These are phyloP conservation scores for Amphiprion percula DNA, from an alignment of 2,113 vertebrate species.

Conservation along the genomic window DNA sequence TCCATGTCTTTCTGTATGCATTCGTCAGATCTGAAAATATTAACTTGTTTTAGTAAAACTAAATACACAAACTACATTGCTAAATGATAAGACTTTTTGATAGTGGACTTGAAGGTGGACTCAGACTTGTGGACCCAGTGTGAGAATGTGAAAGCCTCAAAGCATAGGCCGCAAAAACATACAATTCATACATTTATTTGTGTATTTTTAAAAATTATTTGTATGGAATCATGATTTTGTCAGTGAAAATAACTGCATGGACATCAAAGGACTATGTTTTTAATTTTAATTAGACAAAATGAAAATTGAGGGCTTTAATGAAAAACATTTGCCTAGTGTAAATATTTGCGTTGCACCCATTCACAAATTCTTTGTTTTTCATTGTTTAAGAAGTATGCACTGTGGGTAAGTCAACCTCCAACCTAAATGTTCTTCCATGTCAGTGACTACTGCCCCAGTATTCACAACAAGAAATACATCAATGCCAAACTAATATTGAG, in stretches of 20 bases:
- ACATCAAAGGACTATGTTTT: conserved; percentile 76
- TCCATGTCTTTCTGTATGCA: not conserved
- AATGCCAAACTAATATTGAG: conserved; percentile 16
- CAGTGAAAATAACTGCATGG: conserved; percentile 63
- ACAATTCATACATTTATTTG: conserved; percentile 3
- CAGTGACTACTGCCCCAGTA: conserved; percentile 35
- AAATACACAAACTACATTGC: not conserved
- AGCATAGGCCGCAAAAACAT: conserved; percentile 45
- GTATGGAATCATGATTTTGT: conserved; percentile 23
- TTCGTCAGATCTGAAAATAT: not conserved
- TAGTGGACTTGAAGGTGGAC: conserved; percentile 71
- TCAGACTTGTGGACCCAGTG: conserved; percentile 59
- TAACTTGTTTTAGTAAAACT: not conserved
- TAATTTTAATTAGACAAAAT: conserved; percentile 7
- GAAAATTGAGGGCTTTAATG: conserved; percentile 24
- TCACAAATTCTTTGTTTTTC: conserved; percentile 62
- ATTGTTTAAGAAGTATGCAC: conserved; percentile 66
- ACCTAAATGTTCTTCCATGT: conserved; percentile 44
- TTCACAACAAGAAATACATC: conserved; percentile 21
- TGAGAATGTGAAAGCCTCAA: conserved; percentile 47
- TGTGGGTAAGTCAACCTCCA: conserved; percentile 69
- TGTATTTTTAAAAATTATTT: conserved; percentile 13
- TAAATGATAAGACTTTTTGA: conserved; percentile 64
- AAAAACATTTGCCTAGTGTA: conserved; percentile 25
- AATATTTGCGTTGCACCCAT: conserved; percentile 49